Base-by-base conservation (phyloP, 2,888 invertebrate genomes). In the Druceiella hillmani region DNA sequence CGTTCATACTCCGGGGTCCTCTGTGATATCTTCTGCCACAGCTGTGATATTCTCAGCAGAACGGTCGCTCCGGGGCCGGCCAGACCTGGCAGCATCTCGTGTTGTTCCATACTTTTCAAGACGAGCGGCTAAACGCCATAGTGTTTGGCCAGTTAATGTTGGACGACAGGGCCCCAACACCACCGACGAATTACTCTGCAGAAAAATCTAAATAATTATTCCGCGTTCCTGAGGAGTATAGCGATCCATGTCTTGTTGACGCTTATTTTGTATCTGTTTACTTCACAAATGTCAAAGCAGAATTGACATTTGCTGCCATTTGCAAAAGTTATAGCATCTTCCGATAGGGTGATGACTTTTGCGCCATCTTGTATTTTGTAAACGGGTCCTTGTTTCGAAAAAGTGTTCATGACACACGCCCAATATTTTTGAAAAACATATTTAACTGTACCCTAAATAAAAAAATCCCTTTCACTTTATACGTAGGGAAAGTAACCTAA, bases 11-110 rank as follows among this genome's bases (percentile, higher is more conserved):
- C 5, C 12, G 11, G 13, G 14, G 30, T 36, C 16, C 34, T 36
- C 36, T 34, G 10, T 4, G 31, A 35, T 20, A 36, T 36, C 33
- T 33, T 9, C 36, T 33, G 36, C 16, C 33, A 36, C 31, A 36
- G 36, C 36, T 4, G 36, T 6, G 31, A 36, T 36, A 36, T 36
- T 13, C 36, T 15, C 13, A n/a, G 16, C 13, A 13, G 12, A n/a
- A n/a, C n/a, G n/a, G n/a, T n/a, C n/a, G n/a, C n/a, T 34, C 29
- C 35, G 33, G 32, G 29, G 35, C 3, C 12, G 12, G 11, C 35
- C 31, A 36, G 6, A 13, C 10, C 30, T 14, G 31, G n/a, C 7
- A 36, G 4, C 10, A 16, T 36, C 33, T 15, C 16, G 4, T 14
- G 36, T 36, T 7, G 15, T 3, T 4, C 36, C 15, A 36, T 9